Base-by-base conservation (phyloP, 2,888 invertebrate species). In the Sinhomidia bicolor region DNA sequence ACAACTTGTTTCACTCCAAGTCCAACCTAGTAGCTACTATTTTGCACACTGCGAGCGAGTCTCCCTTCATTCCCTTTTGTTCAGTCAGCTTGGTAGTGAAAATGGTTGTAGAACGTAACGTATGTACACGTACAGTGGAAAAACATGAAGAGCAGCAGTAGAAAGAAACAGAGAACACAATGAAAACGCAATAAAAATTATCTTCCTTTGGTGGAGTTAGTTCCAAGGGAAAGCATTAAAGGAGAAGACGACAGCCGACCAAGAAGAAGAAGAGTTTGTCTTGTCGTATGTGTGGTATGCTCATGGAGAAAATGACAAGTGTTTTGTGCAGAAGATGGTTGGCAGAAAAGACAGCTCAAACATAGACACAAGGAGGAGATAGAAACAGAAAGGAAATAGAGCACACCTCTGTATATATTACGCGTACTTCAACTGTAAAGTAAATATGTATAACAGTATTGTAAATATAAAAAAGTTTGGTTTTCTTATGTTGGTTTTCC, bases 131-230 rank as follows among this genome's bases (percentile, higher is more conserved):
- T 29, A 65, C 14, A n/a, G 23, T n/a, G 7, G 23, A 14, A 62
- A 14, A 62, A 23, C 62, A 62, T 26, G 62, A 32, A 41, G 68
- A 65, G 17, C 62, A 32, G 32, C 14, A 32, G 62, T n/a, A n/a
- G n/a, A n/a, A n/a, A n/a, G n/a, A n/a, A n/a, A n/a, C 29, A 32
- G 12, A 57, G 2, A 57, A 65, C 20, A 68, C 17, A 62, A 81
- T 81, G 80, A 62, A 81, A 81, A 81, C 47, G 80, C 44, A 81
- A 62, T 81, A 81, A 81, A 81, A 81, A 79, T 41, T 68, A 41
- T 68, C 68, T 41, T 41, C 20, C 36, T 17, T 65, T 65, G 14
- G 51, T 65, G 12, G 62, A 26, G 62, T 20, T 57, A 2, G 20
- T 57, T 4, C 10, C 20, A 14, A 14, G 51, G 3, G 17, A 60